phyloP scores from a whole-genome alignment of 2,113 vertebrate species.

The Urocitellus parryii region DNA sequence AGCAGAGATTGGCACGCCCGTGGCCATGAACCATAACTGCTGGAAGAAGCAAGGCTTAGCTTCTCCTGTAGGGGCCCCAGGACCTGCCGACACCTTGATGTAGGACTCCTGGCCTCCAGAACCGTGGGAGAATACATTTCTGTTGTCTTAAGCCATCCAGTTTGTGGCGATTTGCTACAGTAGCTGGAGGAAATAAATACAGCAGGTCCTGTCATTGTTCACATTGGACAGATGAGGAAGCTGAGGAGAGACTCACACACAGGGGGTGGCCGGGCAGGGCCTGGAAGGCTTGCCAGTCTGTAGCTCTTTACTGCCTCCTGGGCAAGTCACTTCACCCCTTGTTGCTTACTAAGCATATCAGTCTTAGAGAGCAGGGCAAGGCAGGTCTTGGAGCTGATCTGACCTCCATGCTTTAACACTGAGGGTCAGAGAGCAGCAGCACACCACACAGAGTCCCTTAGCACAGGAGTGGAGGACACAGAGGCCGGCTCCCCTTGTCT shows the following conservation, averaged over 20 bases:
- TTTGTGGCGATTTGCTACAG: neutral
- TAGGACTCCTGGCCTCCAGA: neutral
- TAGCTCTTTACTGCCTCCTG: neutral
- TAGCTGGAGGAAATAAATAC: neutral
- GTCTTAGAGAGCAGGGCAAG: neutral
- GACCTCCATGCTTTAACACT: neutral
- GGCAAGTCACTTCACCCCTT: neutral
- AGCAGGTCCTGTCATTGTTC: neutral
- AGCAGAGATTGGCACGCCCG: fast-evolving
- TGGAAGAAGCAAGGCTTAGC: neutral
- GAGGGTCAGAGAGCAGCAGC: neutral
- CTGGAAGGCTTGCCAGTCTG: neutral
- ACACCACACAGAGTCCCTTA: no score
- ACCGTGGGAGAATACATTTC: neutral
- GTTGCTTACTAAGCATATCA: neutral
- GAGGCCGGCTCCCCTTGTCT: neutral
- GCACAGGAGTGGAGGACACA: neutral
- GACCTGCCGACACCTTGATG: neutral
- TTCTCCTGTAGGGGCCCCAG: fast-evolving
- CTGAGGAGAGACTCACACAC: neutral
- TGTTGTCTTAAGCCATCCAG: neutral
- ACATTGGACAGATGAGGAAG: neutral
- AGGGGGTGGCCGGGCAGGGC: neutral
- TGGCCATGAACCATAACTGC: no score
- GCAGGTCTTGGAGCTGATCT: neutral